Percentiles rank a stretch among this genome's conserved stretches.
These are phyloP conservation scores for Stramonita haemastoma DNA, from an alignment of 2,888 invertebrate species.

Conservation along the genomic window DNA sequence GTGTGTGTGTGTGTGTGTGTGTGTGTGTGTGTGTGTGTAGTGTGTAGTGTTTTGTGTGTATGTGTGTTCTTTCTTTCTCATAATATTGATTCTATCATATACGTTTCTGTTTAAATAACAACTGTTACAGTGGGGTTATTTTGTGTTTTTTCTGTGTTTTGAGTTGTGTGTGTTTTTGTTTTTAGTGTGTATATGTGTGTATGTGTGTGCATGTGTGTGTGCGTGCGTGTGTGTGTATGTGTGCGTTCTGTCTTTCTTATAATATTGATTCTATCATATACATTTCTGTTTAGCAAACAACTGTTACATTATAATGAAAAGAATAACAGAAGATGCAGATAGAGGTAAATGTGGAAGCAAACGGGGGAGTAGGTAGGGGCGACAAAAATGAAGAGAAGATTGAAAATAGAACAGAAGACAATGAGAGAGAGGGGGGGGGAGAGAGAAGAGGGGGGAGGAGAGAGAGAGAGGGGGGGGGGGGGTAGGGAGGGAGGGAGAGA, in stretches of 20 bases:
- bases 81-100: too few species aligned
- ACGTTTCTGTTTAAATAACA: too few species aligned
- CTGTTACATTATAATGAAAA: too few species aligned
- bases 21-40: constrained; percentile 17
- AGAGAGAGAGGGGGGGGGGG: too few species aligned
- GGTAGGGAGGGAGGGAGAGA: too few species aligned
- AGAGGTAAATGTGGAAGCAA: too few species aligned
- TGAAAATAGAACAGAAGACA: background rate
- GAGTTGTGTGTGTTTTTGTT: background rate
- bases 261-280: background rate
- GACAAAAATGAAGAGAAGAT: too few species aligned
- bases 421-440: background rate
- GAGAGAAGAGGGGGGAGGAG: background rate
- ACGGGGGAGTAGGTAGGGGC: too few species aligned
- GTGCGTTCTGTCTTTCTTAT: background rate
- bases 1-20: constrained; percentile 12
- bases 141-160: background rate
- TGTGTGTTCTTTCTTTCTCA: background rate
- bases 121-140: too few species aligned
- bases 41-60: background rate
- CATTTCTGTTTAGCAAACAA: background rate
- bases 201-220: background rate
- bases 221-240: background rate
- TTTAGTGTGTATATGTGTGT: background rate
- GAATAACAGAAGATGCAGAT: too few species aligned